Evolutionary conservation across 2,113 vertebrate genomes (phyloP), one percentile per base, ranked within the genome.

Genomic region (Fukomys damarensis): DNA sequence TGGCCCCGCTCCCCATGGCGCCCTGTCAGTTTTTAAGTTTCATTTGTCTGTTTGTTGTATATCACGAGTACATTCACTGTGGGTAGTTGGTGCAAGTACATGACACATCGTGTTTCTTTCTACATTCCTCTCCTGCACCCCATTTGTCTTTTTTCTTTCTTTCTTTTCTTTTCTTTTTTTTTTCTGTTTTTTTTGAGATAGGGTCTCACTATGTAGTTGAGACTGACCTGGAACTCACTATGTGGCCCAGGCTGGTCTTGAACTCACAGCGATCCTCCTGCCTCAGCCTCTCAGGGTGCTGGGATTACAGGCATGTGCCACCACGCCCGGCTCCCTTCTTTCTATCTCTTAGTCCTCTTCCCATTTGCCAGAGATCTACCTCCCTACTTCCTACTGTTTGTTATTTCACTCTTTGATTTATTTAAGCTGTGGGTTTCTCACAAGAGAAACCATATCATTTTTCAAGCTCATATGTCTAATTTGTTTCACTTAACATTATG

Each of bases 1-100:
- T 24, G 32, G 1, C 2, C 52, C 9, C 0, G 19, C 28, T 68
- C 41, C 1, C 32, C 30, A 26, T 0, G 1, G 2, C 0, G 16
- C 7, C 38, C 16, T 41, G 17, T 32, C 43, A 16, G 14, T n/a
- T 11, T 0, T 26, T 30, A 2, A 6, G 14, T 30, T 46, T 76
- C 43, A 16, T 72, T 12, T 3, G 43, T 46, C 26, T 43, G 14
- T 70, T 70, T 38, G 26, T 8, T 6, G 72, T 14, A 74, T 4
- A 13, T 28, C 3, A 26, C 4, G 38, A 74, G 10, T 26, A 16
- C 72, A 17, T 6, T 66, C 65, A 35, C 32, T 46, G 26, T 28
- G 72, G 26, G 72, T 26, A 28, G 41, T 6, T 16, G 41, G 41
- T 5, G 46, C 72, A 28, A 46, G 72, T 13, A 7, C 72, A 76